A percentile compares a stretch with the other conserved stretches of the same genome.
phyloP scores from a whole-genome alignment of 2,797 vertebrate species.

The Rhynchotus rufescens region DNA sequence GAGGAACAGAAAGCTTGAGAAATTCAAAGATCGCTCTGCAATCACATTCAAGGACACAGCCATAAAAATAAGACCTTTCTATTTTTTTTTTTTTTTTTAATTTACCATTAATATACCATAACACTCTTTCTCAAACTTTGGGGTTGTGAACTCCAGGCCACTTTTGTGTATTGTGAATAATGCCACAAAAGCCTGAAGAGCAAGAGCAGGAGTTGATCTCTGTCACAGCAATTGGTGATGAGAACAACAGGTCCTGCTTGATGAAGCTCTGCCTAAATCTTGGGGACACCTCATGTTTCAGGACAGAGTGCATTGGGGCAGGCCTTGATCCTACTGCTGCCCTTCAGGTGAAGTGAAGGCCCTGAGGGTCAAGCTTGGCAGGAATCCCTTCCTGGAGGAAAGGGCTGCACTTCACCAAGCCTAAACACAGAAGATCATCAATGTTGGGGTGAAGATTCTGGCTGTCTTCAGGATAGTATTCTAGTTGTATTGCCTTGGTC shows the following conservation, averaged over 20 bases:
- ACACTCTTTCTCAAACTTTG: not conserved
- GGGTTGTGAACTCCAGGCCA: not conserved
- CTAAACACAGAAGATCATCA: not conserved
- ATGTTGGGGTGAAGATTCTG: not conserved
- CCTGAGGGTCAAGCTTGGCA: not conserved
- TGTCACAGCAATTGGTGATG: not conserved
- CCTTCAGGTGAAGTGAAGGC: not conserved
- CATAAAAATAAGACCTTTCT: too few relatives aligned
- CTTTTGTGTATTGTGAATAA: not conserved
- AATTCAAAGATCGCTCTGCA: too few relatives aligned
- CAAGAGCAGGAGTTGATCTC: not conserved
- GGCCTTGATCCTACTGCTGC: fast-evolving
- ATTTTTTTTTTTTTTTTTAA: too few relatives aligned
- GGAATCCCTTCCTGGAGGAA: not conserved
- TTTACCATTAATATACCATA: too few relatives aligned
- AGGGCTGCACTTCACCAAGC: not conserved
- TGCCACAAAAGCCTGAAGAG: fast-evolving
- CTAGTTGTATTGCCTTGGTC: not conserved
- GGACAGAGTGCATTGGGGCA: not conserved
- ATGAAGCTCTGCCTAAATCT: not conserved
- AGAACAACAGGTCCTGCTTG: not conserved
- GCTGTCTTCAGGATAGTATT: not conserved
- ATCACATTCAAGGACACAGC: too few relatives aligned
- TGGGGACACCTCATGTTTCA: fast-evolving
- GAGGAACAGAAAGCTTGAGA: too few relatives aligned